Conservation (phyloP, 2,113 vertebrate species). For the Mystacornis crossleyi region DNA sequence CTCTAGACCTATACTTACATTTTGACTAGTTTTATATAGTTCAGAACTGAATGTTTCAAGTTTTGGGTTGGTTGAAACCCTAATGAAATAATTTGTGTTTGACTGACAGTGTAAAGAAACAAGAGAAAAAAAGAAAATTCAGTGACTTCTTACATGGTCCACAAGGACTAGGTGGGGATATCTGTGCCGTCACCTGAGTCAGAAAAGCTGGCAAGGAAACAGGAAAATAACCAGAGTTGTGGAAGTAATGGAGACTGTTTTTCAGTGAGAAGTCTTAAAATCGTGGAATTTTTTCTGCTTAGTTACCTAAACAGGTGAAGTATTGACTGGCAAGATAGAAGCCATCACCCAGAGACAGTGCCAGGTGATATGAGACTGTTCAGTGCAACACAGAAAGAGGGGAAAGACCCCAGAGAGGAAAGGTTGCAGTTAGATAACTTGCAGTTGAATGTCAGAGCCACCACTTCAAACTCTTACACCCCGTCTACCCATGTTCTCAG, state of each 20-base stretch:
- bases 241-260: neutral
- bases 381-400: neutral
- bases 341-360: neutral
- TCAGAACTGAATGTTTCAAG: neutral
- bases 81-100: neutral
- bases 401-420: neutral
- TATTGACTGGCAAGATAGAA: neutral
- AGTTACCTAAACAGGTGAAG: neutral
- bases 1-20: neutral
- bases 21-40: neutral
- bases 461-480: fast-evolving
- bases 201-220: neutral
- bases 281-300: neutral
- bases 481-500: neutral
- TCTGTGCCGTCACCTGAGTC: neutral
- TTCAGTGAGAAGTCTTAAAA: neutral
- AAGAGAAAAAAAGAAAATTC: neutral
- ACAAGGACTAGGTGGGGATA: neutral
- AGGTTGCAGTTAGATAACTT: neutral
- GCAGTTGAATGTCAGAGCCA: neutral
- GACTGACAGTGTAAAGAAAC: neutral
- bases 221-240: neutral
- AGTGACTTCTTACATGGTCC: neutral
- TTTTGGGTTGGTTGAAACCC: neutral
- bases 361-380: neutral